Percentiles rank a stretch among this genome's conserved stretches.
phyloP scores from a whole-genome alignment of 2,797 vertebrate genomes.

The Botia kubotai region DNA sequence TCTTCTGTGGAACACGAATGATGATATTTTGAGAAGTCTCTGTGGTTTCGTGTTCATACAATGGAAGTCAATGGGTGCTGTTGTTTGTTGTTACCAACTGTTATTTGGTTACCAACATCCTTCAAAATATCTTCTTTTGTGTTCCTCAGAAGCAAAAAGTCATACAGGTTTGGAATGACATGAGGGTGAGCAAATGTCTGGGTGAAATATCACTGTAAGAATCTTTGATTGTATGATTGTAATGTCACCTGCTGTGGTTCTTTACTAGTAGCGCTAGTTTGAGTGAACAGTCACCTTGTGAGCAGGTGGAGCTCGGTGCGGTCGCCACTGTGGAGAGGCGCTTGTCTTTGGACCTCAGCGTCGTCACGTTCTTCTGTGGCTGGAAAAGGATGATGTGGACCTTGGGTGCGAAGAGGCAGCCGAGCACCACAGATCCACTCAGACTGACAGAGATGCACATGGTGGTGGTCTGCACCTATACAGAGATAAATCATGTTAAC shows the following conservation, averaged over 20 bases:
- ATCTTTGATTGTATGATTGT: background rate
- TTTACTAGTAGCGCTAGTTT: background rate
- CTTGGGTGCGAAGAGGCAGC: slow-evolving; percentile 97
- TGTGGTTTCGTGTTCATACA: background rate
- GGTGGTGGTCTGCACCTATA: slow-evolving; percentile 96
- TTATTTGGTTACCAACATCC: background rate
- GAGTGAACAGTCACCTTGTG: slow-evolving; percentile 79
- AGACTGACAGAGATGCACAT: slow-evolving; percentile 98
- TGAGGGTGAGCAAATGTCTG: background rate
- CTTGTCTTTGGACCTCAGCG: slow-evolving; percentile 86
- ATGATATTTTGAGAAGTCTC: background rate
- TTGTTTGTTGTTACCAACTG: too few species aligned
- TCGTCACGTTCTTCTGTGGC: slow-evolving; percentile 96
- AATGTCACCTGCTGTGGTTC: background rate
- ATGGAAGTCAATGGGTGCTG: background rate
- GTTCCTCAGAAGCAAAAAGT: background rate
- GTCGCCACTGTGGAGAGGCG: slow-evolving; percentile 81
- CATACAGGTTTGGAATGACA: background rate
- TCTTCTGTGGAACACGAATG: background rate
- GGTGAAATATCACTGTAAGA: background rate
- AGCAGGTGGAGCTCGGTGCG: slow-evolving; percentile 84
- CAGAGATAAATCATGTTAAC: background rate
- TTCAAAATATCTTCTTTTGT: background rate
- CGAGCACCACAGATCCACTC: slow-evolving; percentile 95
- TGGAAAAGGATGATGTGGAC: slow-evolving; percentile 98